Conservation (phyloP, 2,113 vertebrate species). For the Vicugna pacos region DNA sequence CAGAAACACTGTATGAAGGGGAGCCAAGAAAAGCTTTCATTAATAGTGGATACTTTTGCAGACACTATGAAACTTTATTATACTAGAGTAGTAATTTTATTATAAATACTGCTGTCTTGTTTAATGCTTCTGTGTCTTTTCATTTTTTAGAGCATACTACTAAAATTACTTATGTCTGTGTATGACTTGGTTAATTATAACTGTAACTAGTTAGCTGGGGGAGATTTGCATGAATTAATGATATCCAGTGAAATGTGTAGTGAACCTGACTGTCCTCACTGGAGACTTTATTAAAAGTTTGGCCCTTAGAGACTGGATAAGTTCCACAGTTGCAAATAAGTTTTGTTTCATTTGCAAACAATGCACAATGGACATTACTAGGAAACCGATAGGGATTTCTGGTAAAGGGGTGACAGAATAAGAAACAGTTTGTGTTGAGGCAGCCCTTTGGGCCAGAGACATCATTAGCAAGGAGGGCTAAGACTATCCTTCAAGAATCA, state of each 20-base stretch:
- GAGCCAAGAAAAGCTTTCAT: not conserved
- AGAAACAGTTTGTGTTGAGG: not conserved
- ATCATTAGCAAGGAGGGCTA: not conserved
- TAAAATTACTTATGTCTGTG: not conserved
- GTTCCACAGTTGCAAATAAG: not conserved
- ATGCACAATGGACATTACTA: conserved; percentile 14
- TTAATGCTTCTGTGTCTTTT: not conserved
- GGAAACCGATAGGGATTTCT: not conserved
- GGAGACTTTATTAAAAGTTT: conserved; percentile 66
- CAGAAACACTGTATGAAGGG: not conserved
- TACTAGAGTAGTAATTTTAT: not conserved
- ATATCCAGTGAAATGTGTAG: not conserved
- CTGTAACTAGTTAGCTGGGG: not conserved
- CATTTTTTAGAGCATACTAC: not conserved
- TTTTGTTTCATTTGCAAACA: conserved; percentile 26
- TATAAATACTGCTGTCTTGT: not conserved
- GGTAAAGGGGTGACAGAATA: not conserved
- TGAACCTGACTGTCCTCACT: conserved; percentile 12
- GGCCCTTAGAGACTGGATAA: conserved; percentile 1
- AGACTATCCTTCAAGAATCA: not conserved
- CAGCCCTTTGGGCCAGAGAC: not conserved
- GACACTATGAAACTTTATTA: not conserved
- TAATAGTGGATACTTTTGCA: not conserved
- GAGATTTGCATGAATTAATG: not conserved
- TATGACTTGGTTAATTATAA: conserved; percentile 2